Evolutionary conservation across 2,113 vertebrate genomes (phyloP).

Genomic region (Brienomyrus brachyistius): DNA sequence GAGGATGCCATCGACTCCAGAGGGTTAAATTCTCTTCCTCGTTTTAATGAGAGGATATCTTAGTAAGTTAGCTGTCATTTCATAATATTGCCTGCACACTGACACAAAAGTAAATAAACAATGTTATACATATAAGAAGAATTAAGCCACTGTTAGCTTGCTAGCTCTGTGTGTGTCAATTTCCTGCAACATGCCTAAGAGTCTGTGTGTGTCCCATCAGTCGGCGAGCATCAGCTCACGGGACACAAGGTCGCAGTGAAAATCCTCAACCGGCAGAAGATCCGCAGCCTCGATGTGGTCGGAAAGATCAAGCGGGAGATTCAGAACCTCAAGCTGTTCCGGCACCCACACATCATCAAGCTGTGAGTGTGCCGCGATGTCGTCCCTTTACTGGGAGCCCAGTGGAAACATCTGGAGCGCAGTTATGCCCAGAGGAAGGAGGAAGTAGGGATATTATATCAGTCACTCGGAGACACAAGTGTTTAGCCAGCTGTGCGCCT

Average conservation of each 20-base stretch:
- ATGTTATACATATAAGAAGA: background rate
- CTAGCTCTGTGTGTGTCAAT: background rate
- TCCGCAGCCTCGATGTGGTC: slow-evolving; percentile 95
- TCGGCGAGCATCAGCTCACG: slow-evolving; percentile 92
- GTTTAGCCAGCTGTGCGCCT: background rate
- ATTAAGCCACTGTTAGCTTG: background rate
- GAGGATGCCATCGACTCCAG: too few relatives aligned
- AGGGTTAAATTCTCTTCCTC: background rate
- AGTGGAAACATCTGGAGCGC: background rate
- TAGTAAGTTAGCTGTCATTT: background rate
- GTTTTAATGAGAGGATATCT: background rate
- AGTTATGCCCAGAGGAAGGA: background rate
- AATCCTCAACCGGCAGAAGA: slow-evolving; percentile 96
- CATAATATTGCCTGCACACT: background rate
- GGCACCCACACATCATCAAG: slow-evolving; percentile 98
- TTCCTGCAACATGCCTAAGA: background rate
- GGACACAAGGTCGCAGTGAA: slow-evolving; percentile 98
- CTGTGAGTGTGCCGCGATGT: slow-evolving; percentile 71
- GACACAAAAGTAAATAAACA: background rate
- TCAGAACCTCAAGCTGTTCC: slow-evolving; percentile 96
- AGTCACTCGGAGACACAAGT: background rate
- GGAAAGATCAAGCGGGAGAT: slow-evolving; percentile 98
- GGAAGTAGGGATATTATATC: background rate
- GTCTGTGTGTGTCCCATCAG: slow-evolving; percentile 55
- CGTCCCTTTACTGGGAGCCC: background rate